Evolutionary conservation across 1,140 invertebrate species (phyloP).

Genomic region (Lasaia peninsularis): DNA sequence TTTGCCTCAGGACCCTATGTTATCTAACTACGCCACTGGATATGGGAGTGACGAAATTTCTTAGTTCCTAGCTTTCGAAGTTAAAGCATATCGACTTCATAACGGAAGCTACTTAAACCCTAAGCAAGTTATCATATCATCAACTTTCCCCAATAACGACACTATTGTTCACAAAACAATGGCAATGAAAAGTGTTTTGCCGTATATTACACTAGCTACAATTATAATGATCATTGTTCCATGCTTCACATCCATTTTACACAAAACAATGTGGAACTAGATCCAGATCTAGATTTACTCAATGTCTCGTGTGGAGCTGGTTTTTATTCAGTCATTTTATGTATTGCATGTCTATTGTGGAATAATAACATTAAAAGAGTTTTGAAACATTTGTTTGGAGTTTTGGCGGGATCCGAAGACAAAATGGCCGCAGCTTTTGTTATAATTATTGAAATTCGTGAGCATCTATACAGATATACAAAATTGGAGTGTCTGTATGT

Average conservation of each 20-base stretch:
- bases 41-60: too few species aligned
- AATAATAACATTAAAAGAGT: not conserved
- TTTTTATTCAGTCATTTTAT: not conserved
- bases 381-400: not conserved
- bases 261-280: not conserved
- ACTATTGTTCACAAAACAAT: slow-evolving; percentile 15
- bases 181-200: slow-evolving; percentile 9
- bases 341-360: not conserved
- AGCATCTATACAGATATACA: too few species aligned
- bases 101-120: too few species aligned
- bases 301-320: not conserved
- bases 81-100: too few species aligned
- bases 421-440: too few species aligned
- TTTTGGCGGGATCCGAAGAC: too few species aligned
- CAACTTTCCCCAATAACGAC: not conserved
- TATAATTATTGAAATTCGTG: too few species aligned
- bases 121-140: too few species aligned
- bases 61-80: too few species aligned
- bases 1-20: too few species aligned
- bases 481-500: too few species aligned
- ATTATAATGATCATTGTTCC: slow-evolving; percentile 4
- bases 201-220: not conserved
- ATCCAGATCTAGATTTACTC: slow-evolving; percentile 10
- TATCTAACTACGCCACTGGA: too few species aligned
- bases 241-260: slow-evolving; percentile 6